Conservation (phyloP, 2,113 vertebrate species). For the Aspidoscelis tigris region DNA sequence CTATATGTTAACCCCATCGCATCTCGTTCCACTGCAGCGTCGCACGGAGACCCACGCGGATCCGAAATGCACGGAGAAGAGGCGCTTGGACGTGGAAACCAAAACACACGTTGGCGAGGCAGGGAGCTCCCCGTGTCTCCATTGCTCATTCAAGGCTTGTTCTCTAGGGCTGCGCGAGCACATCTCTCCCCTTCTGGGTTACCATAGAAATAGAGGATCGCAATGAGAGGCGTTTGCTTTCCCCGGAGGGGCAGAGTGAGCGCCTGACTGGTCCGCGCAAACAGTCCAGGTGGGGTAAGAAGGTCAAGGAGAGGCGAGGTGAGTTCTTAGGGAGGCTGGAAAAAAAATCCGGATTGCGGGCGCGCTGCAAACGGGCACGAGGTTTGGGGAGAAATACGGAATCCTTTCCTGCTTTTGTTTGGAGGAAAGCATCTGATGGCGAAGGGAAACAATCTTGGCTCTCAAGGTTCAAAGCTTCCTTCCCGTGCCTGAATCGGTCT, state of each 20-base stretch:
- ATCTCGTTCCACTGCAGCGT: too few species aligned
- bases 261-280: not conserved
- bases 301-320: conserved; percentile 38
- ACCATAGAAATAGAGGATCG: conserved; percentile 21
- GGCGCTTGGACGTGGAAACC: too few species aligned
- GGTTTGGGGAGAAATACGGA: not conserved
- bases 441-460: not conserved
- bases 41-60: too few species aligned
- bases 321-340: not conserved
- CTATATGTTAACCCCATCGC: too few species aligned
- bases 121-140: not conserved
- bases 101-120: not conserved
- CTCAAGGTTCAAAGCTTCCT: too few species aligned
- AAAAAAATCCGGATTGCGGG: not conserved
- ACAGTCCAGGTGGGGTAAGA: not conserved
- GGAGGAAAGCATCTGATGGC: not conserved
- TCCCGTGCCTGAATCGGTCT: not conserved
- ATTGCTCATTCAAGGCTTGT: not conserved
- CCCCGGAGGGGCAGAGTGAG: not conserved
- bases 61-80: too few species aligned
- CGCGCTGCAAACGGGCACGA: not conserved
- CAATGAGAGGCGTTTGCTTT: not conserved
- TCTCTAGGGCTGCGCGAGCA: not conserved
- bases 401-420: not conserved
- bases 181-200: not conserved